Evolutionary conservation across 2,888 invertebrate genomes (phyloP).

Genomic region (Euclidia mi): DNA sequence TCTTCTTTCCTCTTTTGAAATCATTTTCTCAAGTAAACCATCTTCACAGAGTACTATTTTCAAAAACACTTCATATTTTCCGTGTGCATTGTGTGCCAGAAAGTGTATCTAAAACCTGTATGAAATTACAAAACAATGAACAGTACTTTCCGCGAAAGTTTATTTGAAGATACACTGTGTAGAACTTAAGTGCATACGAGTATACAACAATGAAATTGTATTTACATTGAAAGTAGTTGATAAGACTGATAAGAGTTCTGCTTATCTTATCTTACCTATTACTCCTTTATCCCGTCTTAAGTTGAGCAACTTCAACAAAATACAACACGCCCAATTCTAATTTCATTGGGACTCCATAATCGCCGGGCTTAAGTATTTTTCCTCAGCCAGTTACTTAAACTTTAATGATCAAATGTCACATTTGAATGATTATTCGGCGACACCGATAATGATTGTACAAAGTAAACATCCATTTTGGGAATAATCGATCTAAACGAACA

Average conservation of each 20-base stretch:
- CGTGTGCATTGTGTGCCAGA: too few relatives aligned
- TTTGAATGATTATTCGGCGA: conserved; percentile 36
- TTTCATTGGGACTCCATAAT: too few relatives aligned
- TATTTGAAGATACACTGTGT: conserved; percentile 18
- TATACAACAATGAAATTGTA: conserved; percentile 44
- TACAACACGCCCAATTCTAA: conserved; percentile 30
- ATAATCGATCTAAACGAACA: conserved; percentile 27
- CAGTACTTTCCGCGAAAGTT: conserved; percentile 28
- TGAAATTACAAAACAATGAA: conserved; percentile 12
- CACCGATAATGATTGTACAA: conserved; percentile 12
- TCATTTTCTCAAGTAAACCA: too few relatives aligned
- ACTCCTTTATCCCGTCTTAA: conserved; percentile 36
- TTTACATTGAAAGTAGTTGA: conserved; percentile 43
- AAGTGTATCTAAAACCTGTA: not conserved
- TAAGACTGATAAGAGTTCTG: conserved; percentile 35
- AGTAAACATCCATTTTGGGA: conserved; percentile 25
- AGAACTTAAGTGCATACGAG: conserved; percentile 32
- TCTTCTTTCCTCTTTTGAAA: too few relatives aligned
- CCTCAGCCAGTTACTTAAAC: conserved; percentile 21
- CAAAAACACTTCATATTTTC: not conserved
- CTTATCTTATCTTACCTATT: conserved; percentile 46
- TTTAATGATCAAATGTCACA: conserved; percentile 30
- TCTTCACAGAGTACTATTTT: too few relatives aligned
- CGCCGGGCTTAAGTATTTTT: too few relatives aligned
- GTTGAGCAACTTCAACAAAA: conserved; percentile 36